These are phyloP conservation scores for Nephrotoma flavescens DNA, from an alignment of 2,888 invertebrate genomes.

Conservation along the genomic window DNA sequence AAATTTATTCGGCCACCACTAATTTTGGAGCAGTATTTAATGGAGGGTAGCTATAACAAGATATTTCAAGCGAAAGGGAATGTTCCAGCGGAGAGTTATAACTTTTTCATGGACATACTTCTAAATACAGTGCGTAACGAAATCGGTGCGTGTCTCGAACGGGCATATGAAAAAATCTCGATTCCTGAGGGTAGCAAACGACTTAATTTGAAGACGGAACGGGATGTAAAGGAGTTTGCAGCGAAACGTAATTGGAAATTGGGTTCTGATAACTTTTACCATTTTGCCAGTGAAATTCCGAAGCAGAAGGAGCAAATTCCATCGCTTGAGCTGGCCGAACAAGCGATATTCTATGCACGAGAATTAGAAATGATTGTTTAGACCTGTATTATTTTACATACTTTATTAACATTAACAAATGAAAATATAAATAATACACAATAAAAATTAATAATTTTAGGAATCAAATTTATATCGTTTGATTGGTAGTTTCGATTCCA, in stretches of 20 bases:
- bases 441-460: neutral
- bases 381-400: neutral
- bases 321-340: conserved; percentile 78
- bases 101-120: conserved; percentile 91
- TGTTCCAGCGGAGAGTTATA: conserved; percentile 91
- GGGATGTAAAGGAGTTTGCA: conserved; percentile 67
- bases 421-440: neutral
- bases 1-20: conserved; percentile 90
- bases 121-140: conserved; percentile 91
- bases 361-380: conserved; percentile 99
- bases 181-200: conserved; percentile 77
- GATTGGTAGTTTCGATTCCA: conserved; percentile 17
- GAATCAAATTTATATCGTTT: conserved; percentile 13
- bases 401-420: neutral
- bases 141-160: conserved; percentile 93
- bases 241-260: conserved; percentile 70
- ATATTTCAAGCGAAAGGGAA: conserved; percentile 87
- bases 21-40: conserved; percentile 92
- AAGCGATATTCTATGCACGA: conserved; percentile 91
- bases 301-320: conserved; percentile 68
- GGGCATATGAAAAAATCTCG: conserved; percentile 84
- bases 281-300: conserved; percentile 64
- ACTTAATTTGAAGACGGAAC: conserved; percentile 65
- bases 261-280: conserved; percentile 61
- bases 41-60: conserved; percentile 99